Percentiles rank a stretch among this genome's conserved stretches.
Evolutionary conservation across 1,140 invertebrate genomes (phyloP).

Genomic region (Trinorchestia longiramus): DNA sequence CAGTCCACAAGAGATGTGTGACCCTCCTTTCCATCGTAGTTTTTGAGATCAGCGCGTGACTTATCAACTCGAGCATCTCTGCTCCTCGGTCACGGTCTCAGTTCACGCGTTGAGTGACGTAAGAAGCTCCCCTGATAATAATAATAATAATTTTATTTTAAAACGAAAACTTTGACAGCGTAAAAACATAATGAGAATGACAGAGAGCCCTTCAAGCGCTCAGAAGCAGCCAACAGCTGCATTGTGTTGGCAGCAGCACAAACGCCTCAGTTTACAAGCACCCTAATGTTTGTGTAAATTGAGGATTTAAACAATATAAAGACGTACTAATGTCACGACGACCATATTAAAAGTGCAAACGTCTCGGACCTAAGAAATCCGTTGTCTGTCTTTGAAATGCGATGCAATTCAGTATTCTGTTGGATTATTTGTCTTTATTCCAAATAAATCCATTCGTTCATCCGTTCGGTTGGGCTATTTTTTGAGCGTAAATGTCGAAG

Average conservation of each 20-base stretch:
- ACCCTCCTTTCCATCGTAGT: not conserved
- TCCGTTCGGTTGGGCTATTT: not conserved
- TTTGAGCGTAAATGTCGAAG: not conserved
- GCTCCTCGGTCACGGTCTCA: constrained; percentile 32
- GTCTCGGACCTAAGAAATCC: not conserved
- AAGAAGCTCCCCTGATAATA: not conserved
- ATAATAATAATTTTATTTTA: not conserved
- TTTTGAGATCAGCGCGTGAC: constrained; percentile 34
- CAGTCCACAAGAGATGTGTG: not conserved
- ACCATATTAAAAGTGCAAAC: not conserved
- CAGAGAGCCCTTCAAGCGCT: not conserved
- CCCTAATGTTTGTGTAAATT: no score
- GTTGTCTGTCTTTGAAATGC: not conserved
- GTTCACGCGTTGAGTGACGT: constrained; percentile 14
- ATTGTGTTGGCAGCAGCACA: not conserved
- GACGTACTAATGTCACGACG: not conserved
- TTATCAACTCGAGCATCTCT: not conserved
- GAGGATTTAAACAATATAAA: no score
- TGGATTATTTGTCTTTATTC: not conserved
- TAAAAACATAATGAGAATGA: not conserved
- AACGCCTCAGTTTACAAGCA: no score
- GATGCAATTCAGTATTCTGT: not conserved
- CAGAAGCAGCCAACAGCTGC: not conserved
- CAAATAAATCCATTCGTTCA: not conserved
- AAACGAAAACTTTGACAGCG: not conserved